Conservation (phyloP, 2,888 invertebrate genomes). For the Luffia ferchaultella region DNA sequence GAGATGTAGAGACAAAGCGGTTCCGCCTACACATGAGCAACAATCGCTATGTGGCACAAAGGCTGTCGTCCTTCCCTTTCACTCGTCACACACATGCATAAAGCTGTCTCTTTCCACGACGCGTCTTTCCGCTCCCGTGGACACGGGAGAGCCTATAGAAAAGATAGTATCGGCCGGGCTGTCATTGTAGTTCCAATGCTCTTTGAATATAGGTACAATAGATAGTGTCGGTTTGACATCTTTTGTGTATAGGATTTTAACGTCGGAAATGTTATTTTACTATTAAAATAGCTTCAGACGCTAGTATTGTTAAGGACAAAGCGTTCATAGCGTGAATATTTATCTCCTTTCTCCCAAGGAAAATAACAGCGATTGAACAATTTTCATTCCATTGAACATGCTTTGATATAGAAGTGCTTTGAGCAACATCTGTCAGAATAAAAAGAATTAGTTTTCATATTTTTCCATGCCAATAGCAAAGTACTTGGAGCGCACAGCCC, state of each 20-base stretch:
- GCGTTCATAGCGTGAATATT: no score
- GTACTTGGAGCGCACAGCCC: no score
- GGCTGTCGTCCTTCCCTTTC: not conserved
- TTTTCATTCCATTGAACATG: no score
- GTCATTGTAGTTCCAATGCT: not conserved
- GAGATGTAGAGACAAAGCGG: not conserved
- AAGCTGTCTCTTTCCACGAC: slow-evolving; percentile 47
- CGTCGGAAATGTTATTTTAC: not conserved
- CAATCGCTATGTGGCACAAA: not conserved
- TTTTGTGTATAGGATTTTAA: not conserved
- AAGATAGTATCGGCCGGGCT: not conserved
- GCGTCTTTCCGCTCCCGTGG: slow-evolving; percentile 43
- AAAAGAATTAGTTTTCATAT: no score
- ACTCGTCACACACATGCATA: slow-evolving; percentile 27
- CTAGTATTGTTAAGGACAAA: no score
- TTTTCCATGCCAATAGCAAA: no score
- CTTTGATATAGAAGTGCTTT: no score
- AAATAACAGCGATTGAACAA: no score
- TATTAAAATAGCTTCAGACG: not conserved
- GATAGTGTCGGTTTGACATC: not conserved
- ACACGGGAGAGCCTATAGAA: not conserved
- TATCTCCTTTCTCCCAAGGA: no score
- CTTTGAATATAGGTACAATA: not conserved
- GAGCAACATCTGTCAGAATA: no score
- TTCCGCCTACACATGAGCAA: not conserved